Percentiles rank a stretch among this genome's conserved stretches.
These are phyloP conservation scores for Limnothrissa miodon DNA, from an alignment of 2,113 vertebrate genomes.

Conservation along the genomic window DNA sequence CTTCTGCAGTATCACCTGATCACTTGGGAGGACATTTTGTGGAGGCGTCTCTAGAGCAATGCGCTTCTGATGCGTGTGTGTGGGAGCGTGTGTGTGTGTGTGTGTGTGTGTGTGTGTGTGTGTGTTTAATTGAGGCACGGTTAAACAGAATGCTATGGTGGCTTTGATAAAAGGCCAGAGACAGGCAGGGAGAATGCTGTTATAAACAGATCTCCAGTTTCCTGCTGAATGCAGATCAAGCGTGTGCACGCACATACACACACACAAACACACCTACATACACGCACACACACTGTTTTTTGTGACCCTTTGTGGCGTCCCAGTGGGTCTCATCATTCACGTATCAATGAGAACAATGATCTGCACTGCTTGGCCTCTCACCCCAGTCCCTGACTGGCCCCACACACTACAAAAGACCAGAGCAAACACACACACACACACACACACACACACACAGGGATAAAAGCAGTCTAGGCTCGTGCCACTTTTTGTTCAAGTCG, in stretches of 20 bases:
- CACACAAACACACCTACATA: not conserved
- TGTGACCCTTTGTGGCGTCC: conserved; percentile 39
- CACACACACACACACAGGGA: conserved; percentile 26
- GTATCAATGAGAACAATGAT: conserved; percentile 74
- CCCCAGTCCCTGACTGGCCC: conserved; percentile 50
- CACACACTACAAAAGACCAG: conserved; percentile 42
- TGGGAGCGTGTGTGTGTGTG: conserved; percentile 35
- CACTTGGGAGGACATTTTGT: conserved; percentile 45
- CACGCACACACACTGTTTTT: not conserved
- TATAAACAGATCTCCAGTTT: not conserved
- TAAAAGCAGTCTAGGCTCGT: not conserved
- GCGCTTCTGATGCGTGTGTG: not conserved
- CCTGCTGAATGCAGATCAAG: not conserved
- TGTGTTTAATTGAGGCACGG: not conserved
- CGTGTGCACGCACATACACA: not conserved
- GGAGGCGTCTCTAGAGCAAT: conserved; percentile 26
- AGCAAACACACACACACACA: conserved; percentile 24
- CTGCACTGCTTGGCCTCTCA: conserved; percentile 74
- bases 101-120: conserved; percentile 26
- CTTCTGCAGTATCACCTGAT: conserved; percentile 29
- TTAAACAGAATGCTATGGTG: not conserved
- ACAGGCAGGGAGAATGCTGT: not conserved
- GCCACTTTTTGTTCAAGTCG: not conserved
- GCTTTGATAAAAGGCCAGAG: not conserved
- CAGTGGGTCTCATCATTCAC: conserved; percentile 62